Evolutionary conservation across 2,113 vertebrate genomes (phyloP), one percentile per base, ranked within the genome.

Genomic region (Eudorcas thomsonii): DNA sequence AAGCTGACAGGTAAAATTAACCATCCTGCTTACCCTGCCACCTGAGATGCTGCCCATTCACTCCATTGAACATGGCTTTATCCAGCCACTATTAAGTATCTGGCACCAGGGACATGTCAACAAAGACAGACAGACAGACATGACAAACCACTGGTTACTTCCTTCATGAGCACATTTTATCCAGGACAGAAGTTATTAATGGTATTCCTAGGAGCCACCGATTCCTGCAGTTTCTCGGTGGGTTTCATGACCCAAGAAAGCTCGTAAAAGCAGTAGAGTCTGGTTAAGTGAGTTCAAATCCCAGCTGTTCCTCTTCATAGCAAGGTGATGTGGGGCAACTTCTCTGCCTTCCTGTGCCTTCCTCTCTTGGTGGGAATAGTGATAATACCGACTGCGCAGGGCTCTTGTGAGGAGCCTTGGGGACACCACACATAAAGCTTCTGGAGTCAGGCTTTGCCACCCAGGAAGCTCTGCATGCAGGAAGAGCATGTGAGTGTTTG

Each of bases 271-370:
- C 10, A 33, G 43, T n/a, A 7, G 15, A 48, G 28, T 88, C 92
- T 87, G 96, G 90, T 39, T 81, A 12, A 60, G 95, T 88, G 96
- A 88, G 55, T 98, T 97, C 97, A 86, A 64, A 90, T 82, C 43
- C 25, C 30, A n/a, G n/a, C 95, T 84, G 30, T 90, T 52, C 39
- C 36, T 81, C 64, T 85, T 43, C 21, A 57, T 82, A 92, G 91
- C 60, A 71, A 16, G n/a, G 28, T 85, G 91, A 96, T 50, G 50
- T 74, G 57, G 77, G 89, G 84, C 92, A 96, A 96, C 88, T 64
- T 71, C 77, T 96, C 52, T 17, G 85, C 83, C 90, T 93, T 59
- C 91, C 96, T 89, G 43, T 89, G n/a, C 80, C 62, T 96, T 52
- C 71, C 6, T 84, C 96, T 60, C 91, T 85, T 77, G 55, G 43